phyloP scores from a whole-genome alignment of 2,888 invertebrate species.

The Melinaea menophilus region DNA sequence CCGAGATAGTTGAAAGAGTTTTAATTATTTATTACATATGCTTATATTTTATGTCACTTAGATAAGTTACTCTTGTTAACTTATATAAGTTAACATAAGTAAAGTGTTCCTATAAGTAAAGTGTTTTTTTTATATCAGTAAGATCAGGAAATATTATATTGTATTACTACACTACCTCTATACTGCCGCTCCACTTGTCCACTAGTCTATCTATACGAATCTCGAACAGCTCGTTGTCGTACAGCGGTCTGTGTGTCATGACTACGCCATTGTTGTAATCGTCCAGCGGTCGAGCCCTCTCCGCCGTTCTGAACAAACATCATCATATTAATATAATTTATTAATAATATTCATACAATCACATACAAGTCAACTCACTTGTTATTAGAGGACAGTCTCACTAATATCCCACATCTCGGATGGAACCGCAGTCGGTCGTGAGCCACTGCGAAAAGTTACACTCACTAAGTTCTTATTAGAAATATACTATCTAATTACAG shows the following conservation, averaged over 20 bases:
- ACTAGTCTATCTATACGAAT: constrained; percentile 95
- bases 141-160: neutral
- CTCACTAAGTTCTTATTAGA: neutral
- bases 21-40: too few relatives aligned
- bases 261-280: constrained; percentile 98
- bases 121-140: too few relatives aligned
- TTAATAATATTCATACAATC: neutral
- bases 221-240: constrained; percentile 95
- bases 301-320: constrained; percentile 81
- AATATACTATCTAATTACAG: neutral
- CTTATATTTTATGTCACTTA: too few relatives aligned
- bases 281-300: constrained; percentile 91
- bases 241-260: constrained; percentile 93
- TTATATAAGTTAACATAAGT: too few relatives aligned
- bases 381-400: constrained; percentile 88
- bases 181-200: constrained; percentile 96
- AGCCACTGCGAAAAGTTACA: constrained; percentile 43
- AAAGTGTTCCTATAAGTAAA: too few relatives aligned
- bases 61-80: too few relatives aligned
- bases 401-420: constrained; percentile 90
- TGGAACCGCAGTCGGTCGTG: constrained; percentile 89
- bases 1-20: too few relatives aligned
- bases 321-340: neutral
- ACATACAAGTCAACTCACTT: constrained; percentile 54
- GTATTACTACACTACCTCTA: constrained; percentile 78